Evolutionary conservation across 2,113 vertebrate genomes (phyloP), one percentile per base, ranked within the genome.

Genomic region (Neolamprologus longior): DNA sequence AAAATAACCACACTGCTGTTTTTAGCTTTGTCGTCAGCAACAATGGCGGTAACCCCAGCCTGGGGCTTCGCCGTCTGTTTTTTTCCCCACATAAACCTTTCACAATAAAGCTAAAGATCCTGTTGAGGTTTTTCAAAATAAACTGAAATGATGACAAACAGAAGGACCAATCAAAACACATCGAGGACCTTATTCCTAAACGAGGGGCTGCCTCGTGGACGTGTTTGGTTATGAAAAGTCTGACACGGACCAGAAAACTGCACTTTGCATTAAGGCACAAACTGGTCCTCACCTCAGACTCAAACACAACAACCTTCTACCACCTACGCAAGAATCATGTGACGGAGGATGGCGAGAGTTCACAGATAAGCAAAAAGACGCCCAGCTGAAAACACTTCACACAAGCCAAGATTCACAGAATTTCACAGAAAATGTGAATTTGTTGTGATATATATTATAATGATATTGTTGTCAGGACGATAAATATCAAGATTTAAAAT

Each of bases 101-200:
- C 55, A 58, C 55, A 58, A 28, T 58, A 28, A 58, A 58, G 4
- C 4, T 28, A 1, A 58, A 28, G 24, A 58, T 15, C 55, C 24
- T 58, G 55, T 57, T 28, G 54, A 57, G 54, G 26, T 15, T 58
- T 58, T 58, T 58, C 55, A 58, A 58, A 58, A 58, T 58, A 58
- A 9, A 58, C 55, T 58, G 55, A 58, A 58, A 15, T 58, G 4
- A 55, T 26, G 26, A 15, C 24, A 28, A 58, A 58, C 0, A 58
- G 55, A 28, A 28, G 55, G 24, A 58, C 24, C 55, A 5, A 0
- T 58, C 24, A 28, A 58, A 28, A 5, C 55, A 58, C 24, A 58
- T 58, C 0, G 7, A 58, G 55, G 55, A 28, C 5, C 55, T 58
- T 3, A 58, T 58, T 58, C 24, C 13, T 58, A 58, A 58, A 58